Base-by-base conservation (phyloP, 2,113 vertebrate genomes). In the Cryptomyrus ogoouensis region DNA sequence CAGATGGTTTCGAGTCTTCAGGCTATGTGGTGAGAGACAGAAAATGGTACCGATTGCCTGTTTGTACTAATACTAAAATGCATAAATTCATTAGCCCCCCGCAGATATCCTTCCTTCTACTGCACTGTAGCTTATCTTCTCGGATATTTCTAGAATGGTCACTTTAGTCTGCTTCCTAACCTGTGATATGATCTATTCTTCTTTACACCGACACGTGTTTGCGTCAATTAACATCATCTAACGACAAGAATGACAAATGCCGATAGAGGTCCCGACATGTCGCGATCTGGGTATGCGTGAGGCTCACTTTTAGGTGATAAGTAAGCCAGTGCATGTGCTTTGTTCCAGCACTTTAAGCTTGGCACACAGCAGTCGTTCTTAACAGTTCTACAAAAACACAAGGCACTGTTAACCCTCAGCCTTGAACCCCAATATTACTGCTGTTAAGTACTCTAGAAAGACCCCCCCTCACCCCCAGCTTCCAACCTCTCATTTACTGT, bases 341-440 rank as follows among this genome's bases (percentile, higher is more conserved):
- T 89, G 90, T 92, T 93, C 92, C 47, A 91, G 89, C 92, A 89
- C 90, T 66, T 83, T 91, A 94, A 95, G 93, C 90, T 93, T 92
- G 89, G 92, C 89, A 13, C 31, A 92, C 92, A 92, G 92, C 92
- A 92, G 86, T 90, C 91, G 89, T 89, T 92, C 89, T 87, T 90
- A 90, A 91, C 89, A 53, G 58, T 90, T 91, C 92, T 92, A 94
- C 93, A 94, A 94, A 93, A 93, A 94, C 21, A 19, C 15, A 77
- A 19, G 39, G 44, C 56, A 77, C 31, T 80, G 15, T 6, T 58
- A 93, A 91, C 92, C 53, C 89, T 94, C 92, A 94, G 95, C 94
- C 95, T 94, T 91, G 91, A 92, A 91, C 83, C 47, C 62, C 85
- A 46, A 91, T 91, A 91, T 90, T 74, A 56, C 46, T 44, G 80